A percentile compares a stretch with the other conserved stretches of the same genome.
Conservation (phyloP, 2,888 invertebrate genomes). For the Gastracanthus pulcherrimus region DNA sequence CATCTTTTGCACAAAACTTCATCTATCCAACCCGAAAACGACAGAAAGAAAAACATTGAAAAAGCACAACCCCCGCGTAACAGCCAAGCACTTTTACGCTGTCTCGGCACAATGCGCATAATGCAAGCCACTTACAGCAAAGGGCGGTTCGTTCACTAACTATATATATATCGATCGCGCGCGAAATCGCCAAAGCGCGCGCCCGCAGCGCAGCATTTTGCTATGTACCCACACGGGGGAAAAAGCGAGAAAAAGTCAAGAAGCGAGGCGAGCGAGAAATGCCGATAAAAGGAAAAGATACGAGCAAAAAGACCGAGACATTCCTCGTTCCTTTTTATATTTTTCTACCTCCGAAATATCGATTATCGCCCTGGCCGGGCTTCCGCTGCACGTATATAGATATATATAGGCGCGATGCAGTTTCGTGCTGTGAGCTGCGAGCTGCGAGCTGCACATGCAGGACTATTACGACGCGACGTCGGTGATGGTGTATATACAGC, state of each 20-base stretch:
- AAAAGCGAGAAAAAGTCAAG: no score
- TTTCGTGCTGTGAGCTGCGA: no score
- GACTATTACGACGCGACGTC: no score
- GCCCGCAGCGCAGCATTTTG: no score
- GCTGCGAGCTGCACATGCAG: no score
- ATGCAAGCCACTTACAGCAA: background rate
- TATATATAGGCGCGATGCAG: background rate
- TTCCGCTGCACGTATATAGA: background rate
- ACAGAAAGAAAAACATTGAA: no score
- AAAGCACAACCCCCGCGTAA: no score
- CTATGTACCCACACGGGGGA: no score
- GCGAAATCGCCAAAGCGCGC: background rate
- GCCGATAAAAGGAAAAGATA: background rate
- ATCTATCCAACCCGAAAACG: no score
- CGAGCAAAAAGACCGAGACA: background rate
- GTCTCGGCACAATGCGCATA: no score
- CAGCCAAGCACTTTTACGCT: no score
- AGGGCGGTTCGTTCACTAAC: background rate
- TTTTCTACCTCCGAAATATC: constrained; percentile 1
- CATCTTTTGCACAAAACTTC: no score
- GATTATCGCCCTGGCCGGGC: constrained; percentile 18
- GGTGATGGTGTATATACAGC: background rate
- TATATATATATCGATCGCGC: constrained; percentile 12
- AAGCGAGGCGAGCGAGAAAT: background rate
- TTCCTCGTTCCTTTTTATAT: background rate